phyloP scores from a whole-genome alignment of 2,113 vertebrate species.

The Myocastor coypus region DNA sequence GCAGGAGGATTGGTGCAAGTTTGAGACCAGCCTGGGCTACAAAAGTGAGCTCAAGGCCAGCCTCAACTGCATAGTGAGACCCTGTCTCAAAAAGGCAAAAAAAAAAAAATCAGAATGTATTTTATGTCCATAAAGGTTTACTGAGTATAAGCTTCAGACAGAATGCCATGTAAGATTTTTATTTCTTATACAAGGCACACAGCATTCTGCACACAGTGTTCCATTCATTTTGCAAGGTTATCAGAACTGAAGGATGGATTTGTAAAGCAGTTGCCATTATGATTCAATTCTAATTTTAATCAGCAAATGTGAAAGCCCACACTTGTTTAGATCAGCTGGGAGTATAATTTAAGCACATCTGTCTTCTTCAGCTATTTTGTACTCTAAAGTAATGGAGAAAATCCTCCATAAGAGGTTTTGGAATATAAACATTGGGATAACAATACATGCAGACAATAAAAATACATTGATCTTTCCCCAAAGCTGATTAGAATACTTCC shows the following conservation, averaged over 20 bases:
- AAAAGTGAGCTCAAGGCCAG: too few relatives aligned
- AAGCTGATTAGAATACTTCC: not conserved
- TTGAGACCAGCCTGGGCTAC: too few relatives aligned
- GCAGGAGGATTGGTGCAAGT: too few relatives aligned
- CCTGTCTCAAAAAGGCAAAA: too few relatives aligned
- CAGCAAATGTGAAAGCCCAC: not conserved
- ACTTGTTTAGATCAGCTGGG: not conserved
- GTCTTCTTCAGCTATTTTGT: not conserved
- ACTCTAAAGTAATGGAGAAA: not conserved
- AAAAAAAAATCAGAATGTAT: too few relatives aligned
- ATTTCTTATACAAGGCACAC: not conserved
- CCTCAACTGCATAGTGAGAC: too few relatives aligned
- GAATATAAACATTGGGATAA: not conserved
- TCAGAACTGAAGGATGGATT: not conserved
- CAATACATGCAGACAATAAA: not conserved
- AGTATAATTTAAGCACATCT: not conserved
- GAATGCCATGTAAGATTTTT: not conserved
- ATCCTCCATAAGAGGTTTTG: not conserved
- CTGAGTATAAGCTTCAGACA: not conserved
- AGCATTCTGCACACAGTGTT: not conserved
- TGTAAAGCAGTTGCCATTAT: not conserved
- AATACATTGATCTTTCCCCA: not conserved
- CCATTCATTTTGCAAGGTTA: not conserved
- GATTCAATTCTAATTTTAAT: not conserved
- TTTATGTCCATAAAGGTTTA: not conserved